These are phyloP conservation scores for Cephalopholis sonnerati DNA, from an alignment of 2,113 vertebrate genomes.

Conservation along the genomic window DNA sequence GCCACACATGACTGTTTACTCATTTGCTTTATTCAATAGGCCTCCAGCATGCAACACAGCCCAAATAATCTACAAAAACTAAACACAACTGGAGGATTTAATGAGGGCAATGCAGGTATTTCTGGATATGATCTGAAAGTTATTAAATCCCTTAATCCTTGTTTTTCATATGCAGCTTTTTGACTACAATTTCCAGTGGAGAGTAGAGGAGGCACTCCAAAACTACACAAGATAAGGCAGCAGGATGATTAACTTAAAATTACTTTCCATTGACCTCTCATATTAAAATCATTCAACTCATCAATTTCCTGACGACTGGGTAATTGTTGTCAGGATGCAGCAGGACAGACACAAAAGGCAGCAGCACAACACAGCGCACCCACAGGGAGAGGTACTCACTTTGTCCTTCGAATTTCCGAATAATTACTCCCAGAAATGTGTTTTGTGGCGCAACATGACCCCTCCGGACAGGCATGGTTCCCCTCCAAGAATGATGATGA, in stretches of 20 bases:
- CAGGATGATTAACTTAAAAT: constrained; percentile 18
- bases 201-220: neutral
- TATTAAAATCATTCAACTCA: neutral
- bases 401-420: constrained; percentile 98
- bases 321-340: constrained; percentile 13
- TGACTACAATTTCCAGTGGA: constrained; percentile 7
- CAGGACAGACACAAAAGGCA: constrained; percentile 54
- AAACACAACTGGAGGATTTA: neutral
- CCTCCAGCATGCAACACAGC: neutral
- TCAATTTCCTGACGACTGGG: no score
- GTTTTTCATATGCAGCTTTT: neutral
- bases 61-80: neutral
- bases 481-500: constrained; percentile 24
- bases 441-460: constrained; percentile 98
- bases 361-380: constrained; percentile 16
- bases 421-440: constrained; percentile 96
- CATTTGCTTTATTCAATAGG: neutral
- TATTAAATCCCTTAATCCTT: constrained; percentile 36
- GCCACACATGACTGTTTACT: neutral
- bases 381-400: constrained; percentile 88
- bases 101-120: constrained; percentile 4
- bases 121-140: neutral
- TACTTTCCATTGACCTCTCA: constrained; percentile 20
- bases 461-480: constrained; percentile 96
- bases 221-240: constrained; percentile 8